Evolutionary conservation across 2,113 vertebrate genomes (phyloP).

Genomic region (Lethenteron camtschaticum): DNA sequence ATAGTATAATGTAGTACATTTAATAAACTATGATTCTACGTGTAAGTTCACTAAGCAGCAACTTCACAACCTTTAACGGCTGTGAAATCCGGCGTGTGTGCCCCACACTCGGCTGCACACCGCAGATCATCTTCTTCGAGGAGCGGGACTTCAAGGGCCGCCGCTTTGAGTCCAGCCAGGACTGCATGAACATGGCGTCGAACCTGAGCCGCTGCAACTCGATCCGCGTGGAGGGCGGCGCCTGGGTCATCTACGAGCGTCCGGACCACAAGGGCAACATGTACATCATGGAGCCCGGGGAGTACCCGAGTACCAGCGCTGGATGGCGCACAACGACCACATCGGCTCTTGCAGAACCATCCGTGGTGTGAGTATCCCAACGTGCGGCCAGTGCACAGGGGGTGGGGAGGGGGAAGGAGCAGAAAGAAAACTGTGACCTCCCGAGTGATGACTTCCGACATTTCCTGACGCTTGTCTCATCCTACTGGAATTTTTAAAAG

Average conservation of each 20-base stretch:
- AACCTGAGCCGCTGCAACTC: conserved; percentile 69
- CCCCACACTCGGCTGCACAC: no score
- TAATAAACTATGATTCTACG: no score
- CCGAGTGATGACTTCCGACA: no score
- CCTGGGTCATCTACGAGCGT: conserved; percentile 64
- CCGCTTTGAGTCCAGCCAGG: conserved; percentile 49
- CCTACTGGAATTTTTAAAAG: no score
- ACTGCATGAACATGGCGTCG: conserved; percentile 51
- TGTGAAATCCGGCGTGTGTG: no score
- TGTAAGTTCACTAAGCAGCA: no score
- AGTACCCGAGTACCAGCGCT: conserved; percentile 58
- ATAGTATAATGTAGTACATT: no score
- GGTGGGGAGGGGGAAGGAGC: no score
- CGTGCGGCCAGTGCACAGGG: not conserved
- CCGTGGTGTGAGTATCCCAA: conserved; percentile 22
- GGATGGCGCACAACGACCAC: conserved; percentile 62
- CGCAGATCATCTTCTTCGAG: conserved; percentile 64
- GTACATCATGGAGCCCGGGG: conserved; percentile 48
- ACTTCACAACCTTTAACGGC: no score
- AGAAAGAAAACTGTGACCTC: no score
- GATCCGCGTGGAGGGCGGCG: conserved; percentile 53
- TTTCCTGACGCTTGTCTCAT: no score
- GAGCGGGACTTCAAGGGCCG: conserved; percentile 70
- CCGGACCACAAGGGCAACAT: conserved; percentile 57
- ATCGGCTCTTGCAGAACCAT: conserved; percentile 60